Conservation (phyloP, 2,113 vertebrate species). For the Nerophis lumbriciformis region DNA sequence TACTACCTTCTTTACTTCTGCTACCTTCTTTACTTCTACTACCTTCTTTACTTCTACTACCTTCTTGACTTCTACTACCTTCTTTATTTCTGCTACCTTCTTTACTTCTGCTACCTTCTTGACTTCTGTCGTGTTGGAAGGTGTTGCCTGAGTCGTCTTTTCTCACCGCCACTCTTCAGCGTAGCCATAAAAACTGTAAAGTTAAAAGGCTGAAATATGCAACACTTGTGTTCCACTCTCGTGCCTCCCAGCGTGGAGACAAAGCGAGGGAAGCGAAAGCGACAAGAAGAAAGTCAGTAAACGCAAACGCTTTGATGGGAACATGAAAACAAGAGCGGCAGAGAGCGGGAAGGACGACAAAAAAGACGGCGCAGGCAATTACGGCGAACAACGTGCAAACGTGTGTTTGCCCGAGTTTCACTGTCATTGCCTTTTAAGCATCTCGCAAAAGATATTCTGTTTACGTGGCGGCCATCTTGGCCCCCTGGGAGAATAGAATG, state of each 20-base stretch:
- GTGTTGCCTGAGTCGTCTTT: too few relatives aligned
- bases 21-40: too few relatives aligned
- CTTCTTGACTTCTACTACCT: too few relatives aligned
- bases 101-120: too few relatives aligned
- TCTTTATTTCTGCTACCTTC: too few relatives aligned
- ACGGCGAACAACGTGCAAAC: constrained; percentile 42
- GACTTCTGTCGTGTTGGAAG: too few relatives aligned
- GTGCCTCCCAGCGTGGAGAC: constrained; percentile 10
- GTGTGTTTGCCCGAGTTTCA: constrained; percentile 49
- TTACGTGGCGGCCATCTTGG: constrained; percentile 28
- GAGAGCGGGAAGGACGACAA: constrained; percentile 38
- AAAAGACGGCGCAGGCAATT: constrained; percentile 55
- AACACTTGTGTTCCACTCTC: constrained; percentile 20
- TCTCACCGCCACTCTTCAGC: background rate
- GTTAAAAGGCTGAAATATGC: constrained; percentile 3
- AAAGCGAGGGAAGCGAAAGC: constrained; percentile 19
- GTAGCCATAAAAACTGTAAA: constrained; percentile 3
- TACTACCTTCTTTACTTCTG: too few relatives aligned
- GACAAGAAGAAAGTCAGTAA: constrained; percentile 16
- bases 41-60: too few relatives aligned
- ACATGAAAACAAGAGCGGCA: constrained; percentile 42
- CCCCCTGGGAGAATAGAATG: constrained; percentile 38
- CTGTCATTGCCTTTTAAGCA: constrained; percentile 43
- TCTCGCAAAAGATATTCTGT: constrained; percentile 34
- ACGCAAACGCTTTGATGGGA: constrained; percentile 52